phyloP scores from a whole-genome alignment of 2,113 vertebrate genomes.

The Marmota flaviventris region DNA sequence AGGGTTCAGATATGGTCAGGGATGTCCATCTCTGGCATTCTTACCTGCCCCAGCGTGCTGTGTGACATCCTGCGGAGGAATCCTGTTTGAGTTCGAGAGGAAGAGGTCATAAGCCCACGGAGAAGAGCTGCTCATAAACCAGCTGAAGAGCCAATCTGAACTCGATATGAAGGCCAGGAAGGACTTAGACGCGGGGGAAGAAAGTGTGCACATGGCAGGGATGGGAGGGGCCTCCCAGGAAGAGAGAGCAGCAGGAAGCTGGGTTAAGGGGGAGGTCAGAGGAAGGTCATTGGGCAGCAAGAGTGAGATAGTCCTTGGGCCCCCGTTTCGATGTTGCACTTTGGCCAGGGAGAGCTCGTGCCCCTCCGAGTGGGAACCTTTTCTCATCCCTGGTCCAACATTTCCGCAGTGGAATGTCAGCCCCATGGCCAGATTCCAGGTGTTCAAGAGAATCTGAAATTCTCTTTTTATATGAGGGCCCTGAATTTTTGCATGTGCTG shows the following conservation, averaged over 20 bases:
- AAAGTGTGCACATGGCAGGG: accelerated
- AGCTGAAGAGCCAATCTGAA: too few relatives aligned
- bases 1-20: neutral
- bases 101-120: neutral
- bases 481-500: neutral
- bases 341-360: neutral
- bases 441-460: neutral
- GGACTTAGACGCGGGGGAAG: neutral
- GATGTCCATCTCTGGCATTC: neutral
- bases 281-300: accelerated
- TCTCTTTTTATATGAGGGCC: neutral
- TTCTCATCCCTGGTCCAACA: neutral
- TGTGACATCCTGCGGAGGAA: neutral
- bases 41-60: neutral
- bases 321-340: accelerated
- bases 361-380: accelerated
- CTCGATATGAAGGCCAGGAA: too few relatives aligned
- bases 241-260: accelerated
- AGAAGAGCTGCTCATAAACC: too few relatives aligned
- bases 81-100: neutral
- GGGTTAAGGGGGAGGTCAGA: too few relatives aligned
- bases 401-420: neutral
- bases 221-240: too few relatives aligned
- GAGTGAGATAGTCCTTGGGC: accelerated
- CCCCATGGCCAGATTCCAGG: neutral